phyloP scores from a whole-genome alignment of 2,888 invertebrate species.

The Scaptomyza polygonia region DNA sequence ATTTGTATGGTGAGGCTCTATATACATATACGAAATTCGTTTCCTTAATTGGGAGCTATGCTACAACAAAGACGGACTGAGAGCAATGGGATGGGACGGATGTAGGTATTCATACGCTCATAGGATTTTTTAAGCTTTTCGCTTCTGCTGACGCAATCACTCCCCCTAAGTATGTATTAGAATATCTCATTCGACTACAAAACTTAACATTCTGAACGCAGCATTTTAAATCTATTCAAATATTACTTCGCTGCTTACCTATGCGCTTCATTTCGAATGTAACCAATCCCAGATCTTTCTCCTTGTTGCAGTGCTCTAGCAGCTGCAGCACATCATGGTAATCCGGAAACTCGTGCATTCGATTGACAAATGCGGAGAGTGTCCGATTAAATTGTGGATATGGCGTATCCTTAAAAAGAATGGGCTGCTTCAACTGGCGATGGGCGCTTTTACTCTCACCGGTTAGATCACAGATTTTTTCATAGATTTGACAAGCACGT shows the following conservation, averaged over 20 bases:
- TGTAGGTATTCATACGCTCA: too few species aligned
- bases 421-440: constrained; percentile 82
- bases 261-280: constrained; percentile 83
- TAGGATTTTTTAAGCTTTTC: too few species aligned
- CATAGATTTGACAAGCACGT: constrained; percentile 84
- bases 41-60: too few species aligned
- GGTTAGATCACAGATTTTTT: constrained; percentile 88
- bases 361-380: constrained; percentile 83
- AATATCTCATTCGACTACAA: not conserved
- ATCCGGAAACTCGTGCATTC: constrained; percentile 85
- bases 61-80: too few species aligned
- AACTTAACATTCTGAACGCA: not conserved
- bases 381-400: constrained; percentile 83
- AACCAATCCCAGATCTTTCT: constrained; percentile 77
- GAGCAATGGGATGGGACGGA: too few species aligned
- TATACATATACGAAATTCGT: too few species aligned
- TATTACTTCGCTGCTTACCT: constrained; percentile 66
- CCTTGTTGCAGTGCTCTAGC: constrained; percentile 83
- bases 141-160: too few species aligned
- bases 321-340: constrained; percentile 85
- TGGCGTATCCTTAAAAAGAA: constrained; percentile 81
- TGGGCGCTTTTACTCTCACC: constrained; percentile 85
- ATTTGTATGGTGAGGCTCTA: too few species aligned
- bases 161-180: too few species aligned
- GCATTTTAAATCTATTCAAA: not conserved